Percentiles rank a stretch among this genome's conserved stretches.
Evolutionary conservation across 2,888 invertebrate genomes (phyloP).

Genomic region (Acronicta leporina): DNA sequence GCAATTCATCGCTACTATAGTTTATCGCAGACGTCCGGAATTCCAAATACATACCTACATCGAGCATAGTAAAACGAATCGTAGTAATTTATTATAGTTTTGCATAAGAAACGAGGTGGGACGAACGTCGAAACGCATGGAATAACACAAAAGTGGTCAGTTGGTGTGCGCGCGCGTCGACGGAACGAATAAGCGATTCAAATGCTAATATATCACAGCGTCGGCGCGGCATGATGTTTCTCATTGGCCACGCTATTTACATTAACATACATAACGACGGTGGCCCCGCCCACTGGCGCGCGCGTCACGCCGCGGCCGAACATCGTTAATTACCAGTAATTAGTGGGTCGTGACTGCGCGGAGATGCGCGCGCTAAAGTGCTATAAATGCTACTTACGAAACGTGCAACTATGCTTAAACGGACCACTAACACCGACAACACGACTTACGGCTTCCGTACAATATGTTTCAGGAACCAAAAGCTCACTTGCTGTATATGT

Average conservation of each 20-base stretch:
- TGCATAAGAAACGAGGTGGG: conserved; percentile 75
- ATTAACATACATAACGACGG: conserved; percentile 84
- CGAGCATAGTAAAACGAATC: conserved; percentile 67
- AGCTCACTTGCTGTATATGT: conserved; percentile 2
- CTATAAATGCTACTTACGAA: conserved; percentile 50
- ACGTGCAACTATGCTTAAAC: conserved; percentile 50
- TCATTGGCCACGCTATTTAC: conserved; percentile 85
- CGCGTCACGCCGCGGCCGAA: conserved; percentile 81
- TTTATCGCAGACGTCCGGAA: conserved; percentile 64
- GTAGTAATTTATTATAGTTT: conserved; percentile 74
- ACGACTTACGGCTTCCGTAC: conserved; percentile 36
- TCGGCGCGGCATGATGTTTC: conserved; percentile 80
- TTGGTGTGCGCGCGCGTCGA: conserved; percentile 58
- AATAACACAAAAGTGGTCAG: conserved; percentile 74
- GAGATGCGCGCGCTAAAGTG: conserved; percentile 68
- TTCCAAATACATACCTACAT: conserved; percentile 61
- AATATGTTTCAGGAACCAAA: conserved; percentile 12
- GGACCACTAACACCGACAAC: conserved; percentile 29
- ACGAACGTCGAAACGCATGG: conserved; percentile 75
- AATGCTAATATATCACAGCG: conserved; percentile 88
- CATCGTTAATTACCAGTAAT: conserved; percentile 84
- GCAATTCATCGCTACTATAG: conserved; percentile 72
- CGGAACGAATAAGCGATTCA: conserved; percentile 85
- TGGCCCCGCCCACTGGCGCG: conserved; percentile 79
- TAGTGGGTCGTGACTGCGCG: conserved; percentile 79